Evolutionary conservation across 2,888 invertebrate species (phyloP).

Genomic region (Leucoma salicis): DNA sequence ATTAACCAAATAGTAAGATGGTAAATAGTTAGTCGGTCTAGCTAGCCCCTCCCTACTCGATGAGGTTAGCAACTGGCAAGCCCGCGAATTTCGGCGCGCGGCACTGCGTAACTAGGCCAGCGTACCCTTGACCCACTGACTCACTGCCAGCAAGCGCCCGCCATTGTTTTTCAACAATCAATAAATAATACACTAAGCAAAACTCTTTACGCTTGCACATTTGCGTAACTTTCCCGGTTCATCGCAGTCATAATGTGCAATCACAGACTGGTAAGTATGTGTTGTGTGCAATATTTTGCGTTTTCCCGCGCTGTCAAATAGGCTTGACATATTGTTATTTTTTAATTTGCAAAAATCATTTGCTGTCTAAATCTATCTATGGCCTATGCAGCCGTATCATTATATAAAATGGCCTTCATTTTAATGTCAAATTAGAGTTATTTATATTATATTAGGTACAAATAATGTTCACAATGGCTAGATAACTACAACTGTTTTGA

Average conservation of each 20-base stretch:
- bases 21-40: too few species aligned
- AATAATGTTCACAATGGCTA: constrained; percentile 6
- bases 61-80: constrained; percentile 71
- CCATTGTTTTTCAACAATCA: constrained; percentile 82
- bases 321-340: constrained; percentile 47
- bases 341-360: constrained; percentile 43
- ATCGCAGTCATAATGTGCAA: constrained; percentile 53
- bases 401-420: constrained; percentile 48
- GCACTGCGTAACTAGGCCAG: constrained; percentile 73
- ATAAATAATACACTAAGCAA: constrained; percentile 77
- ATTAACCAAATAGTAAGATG: constrained; percentile 19
- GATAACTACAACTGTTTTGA: background rate
- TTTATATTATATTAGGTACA: background rate
- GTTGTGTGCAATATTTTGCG: constrained; percentile 48
- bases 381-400: background rate
- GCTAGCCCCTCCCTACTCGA: constrained; percentile 54
- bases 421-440: constrained; percentile 42
- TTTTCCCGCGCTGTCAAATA: constrained; percentile 57
- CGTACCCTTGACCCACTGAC: constrained; percentile 80
- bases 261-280: too few species aligned
- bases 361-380: constrained; percentile 26
- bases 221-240: constrained; percentile 65
- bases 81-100: constrained; percentile 78
- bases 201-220: constrained; percentile 64
- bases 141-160: constrained; percentile 75